phyloP scores from a whole-genome alignment of 2,888 invertebrate genomes.

The Corythucha ciliata region DNA sequence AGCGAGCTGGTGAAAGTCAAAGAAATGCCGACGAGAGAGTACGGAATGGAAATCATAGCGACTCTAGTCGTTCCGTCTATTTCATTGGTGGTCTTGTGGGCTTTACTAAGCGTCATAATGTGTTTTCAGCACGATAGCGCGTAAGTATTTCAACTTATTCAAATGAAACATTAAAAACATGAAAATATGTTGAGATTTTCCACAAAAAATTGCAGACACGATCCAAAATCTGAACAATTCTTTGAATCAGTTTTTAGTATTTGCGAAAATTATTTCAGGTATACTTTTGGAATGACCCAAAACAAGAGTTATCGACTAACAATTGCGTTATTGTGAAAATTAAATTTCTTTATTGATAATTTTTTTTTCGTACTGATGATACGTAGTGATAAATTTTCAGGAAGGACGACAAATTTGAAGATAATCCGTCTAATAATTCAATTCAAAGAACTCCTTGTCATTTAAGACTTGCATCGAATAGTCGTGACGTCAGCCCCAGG shows the following conservation, averaged over 20 bases:
- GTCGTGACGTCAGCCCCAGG: constrained; percentile 33
- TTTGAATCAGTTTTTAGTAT: constrained; percentile 61
- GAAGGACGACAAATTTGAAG: constrained; percentile 29
- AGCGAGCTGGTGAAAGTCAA: constrained; percentile 31
- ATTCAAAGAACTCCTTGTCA: constrained; percentile 51
- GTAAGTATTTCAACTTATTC: constrained; percentile 4
- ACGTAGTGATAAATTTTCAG: constrained; percentile 15
- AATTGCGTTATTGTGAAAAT: neutral
- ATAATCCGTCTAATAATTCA: constrained; percentile 43
- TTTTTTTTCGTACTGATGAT: constrained; percentile 1
- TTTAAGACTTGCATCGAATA: constrained; percentile 44
- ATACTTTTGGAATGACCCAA: no score
- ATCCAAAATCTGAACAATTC: constrained; percentile 57
- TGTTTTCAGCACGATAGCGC: constrained; percentile 64
- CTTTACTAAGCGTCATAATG: constrained; percentile 59
- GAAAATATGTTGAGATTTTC: neutral
- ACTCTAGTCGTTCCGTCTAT: constrained; percentile 61
- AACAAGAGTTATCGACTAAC: constrained; percentile 2
- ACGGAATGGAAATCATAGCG: constrained; percentile 57
- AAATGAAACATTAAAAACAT: neutral
- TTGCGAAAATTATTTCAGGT: constrained; percentile 53
- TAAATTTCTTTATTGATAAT: no score
- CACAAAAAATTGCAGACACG: constrained; percentile 45
- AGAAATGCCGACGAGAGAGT: constrained; percentile 58
- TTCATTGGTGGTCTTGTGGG: constrained; percentile 55